Conservation (phyloP, 1,140 invertebrate species). For the Chymomyza costata region DNA sequence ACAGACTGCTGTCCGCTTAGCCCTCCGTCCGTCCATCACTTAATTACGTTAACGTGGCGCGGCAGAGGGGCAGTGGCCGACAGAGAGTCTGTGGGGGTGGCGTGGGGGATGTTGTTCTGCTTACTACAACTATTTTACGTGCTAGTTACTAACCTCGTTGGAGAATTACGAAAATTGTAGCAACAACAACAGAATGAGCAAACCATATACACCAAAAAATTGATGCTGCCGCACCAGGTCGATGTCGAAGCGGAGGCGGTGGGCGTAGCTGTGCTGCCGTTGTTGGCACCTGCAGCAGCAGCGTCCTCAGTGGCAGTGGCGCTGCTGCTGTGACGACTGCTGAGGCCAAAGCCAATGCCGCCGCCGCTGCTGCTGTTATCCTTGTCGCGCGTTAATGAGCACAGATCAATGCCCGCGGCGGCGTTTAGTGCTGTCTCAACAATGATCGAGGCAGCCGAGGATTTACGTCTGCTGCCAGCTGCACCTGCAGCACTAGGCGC, state of each 20-base stretch:
- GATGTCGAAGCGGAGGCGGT: slow-evolving; percentile 44
- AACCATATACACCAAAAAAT: slow-evolving; percentile 73
- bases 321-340: slow-evolving; percentile 18
- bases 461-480: slow-evolving; percentile 46
- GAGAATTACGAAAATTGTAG: slow-evolving; percentile 70
- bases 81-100: not conserved
- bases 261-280: slow-evolving; percentile 2
- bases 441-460: slow-evolving; percentile 60
- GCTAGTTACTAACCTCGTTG: slow-evolving; percentile 53
- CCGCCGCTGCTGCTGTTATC: slow-evolving; percentile 13
- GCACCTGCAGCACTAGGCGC: slow-evolving; percentile 11
- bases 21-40: too few relatives aligned
- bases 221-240: slow-evolving; percentile 71
- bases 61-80: too few relatives aligned
- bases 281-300: slow-evolving; percentile 6
- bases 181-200: slow-evolving; percentile 74
- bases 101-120: too few relatives aligned
- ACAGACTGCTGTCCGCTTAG: too few relatives aligned
- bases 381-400: slow-evolving; percentile 5
- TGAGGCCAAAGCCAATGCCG: slow-evolving; percentile 16
- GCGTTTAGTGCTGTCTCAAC: slow-evolving; percentile 43
- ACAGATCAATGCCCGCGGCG: slow-evolving; percentile 39
- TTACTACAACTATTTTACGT: too few relatives aligned
- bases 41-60: slow-evolving; percentile 44
- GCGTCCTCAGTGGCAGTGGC: slow-evolving; percentile 14